phyloP scores from a whole-genome alignment of 2,797 vertebrate species.

The Gadopsis marmoratus region DNA sequence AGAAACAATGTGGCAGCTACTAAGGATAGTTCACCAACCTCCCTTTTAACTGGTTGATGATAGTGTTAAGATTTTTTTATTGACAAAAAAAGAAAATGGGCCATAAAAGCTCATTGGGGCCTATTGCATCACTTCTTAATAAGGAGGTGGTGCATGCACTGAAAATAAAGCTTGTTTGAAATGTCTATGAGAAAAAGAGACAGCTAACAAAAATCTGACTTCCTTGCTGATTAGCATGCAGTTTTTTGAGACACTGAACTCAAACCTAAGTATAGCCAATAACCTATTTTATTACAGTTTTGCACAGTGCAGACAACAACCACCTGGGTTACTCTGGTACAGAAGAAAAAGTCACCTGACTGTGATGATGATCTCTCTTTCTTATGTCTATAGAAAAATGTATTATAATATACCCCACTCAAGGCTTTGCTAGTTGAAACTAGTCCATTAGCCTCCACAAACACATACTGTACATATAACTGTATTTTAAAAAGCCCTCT shows the following conservation, averaged over 20 bases:
- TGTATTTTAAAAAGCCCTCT: conserved; percentile 27
- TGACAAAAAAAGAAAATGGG: background rate
- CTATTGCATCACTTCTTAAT: background rate
- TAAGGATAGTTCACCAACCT: background rate
- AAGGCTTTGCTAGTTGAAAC: conserved; percentile 35
- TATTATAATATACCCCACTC: background rate
- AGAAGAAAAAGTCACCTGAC: background rate
- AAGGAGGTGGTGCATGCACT: background rate
- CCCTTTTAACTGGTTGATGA: background rate
- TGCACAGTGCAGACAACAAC: background rate
- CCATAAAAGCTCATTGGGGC: background rate
- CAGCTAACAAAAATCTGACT: background rate
- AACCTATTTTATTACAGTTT: background rate
- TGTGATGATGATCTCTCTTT: background rate
- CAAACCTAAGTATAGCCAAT: background rate
- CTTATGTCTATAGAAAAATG: background rate
- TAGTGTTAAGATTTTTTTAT: background rate
- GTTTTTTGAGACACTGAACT: background rate
- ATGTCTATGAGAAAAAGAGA: background rate
- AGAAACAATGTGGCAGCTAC: background rate
- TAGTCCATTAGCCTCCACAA: conserved; percentile 44
- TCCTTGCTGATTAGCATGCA: background rate
- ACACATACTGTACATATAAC: conserved; percentile 10
- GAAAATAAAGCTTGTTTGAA: background rate
- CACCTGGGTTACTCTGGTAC: background rate